Evolutionary conservation across 2,113 vertebrate species (phyloP).

Genomic region (Ploceus nigricollis): DNA sequence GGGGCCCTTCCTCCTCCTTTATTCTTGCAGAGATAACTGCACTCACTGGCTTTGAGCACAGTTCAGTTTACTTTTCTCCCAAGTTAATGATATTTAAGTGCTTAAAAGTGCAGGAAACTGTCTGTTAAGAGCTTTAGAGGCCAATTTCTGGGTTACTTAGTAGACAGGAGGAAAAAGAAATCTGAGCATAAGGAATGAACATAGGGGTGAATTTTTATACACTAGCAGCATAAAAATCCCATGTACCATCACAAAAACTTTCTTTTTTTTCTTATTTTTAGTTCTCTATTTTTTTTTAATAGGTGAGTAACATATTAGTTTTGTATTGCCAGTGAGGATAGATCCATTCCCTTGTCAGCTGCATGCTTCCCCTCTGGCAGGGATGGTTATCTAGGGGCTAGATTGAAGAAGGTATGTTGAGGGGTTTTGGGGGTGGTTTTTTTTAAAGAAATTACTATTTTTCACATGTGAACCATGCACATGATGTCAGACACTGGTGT

Average conservation of each 20-base stretch:
- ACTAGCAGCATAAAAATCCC: neutral
- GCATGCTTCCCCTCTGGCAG: neutral
- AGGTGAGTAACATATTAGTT: neutral
- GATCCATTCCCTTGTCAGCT: neutral
- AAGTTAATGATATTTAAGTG: neutral
- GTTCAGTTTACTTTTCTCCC: neutral
- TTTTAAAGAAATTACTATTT: neutral
- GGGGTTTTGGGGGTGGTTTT: fast-evolving
- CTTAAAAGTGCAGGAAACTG: neutral
- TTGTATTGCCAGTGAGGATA: neutral
- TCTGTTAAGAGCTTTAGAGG: neutral
- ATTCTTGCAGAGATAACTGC: neutral
- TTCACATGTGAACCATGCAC: neutral
- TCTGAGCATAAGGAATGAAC: neutral
- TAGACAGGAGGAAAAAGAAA: neutral
- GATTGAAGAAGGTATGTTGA: neutral
- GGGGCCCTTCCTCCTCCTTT: neutral
- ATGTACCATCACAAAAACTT: neutral
- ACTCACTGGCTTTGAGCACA: neutral
- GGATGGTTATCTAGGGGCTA: neutral
- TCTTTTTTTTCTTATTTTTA: neutral
- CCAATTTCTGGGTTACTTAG: neutral
- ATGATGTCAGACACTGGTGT: fast-evolving
- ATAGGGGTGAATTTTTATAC: neutral
- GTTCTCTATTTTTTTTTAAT: neutral